Conservation (phyloP, 2,888 invertebrate species). For the Pristionchus entomophagus region DNA sequence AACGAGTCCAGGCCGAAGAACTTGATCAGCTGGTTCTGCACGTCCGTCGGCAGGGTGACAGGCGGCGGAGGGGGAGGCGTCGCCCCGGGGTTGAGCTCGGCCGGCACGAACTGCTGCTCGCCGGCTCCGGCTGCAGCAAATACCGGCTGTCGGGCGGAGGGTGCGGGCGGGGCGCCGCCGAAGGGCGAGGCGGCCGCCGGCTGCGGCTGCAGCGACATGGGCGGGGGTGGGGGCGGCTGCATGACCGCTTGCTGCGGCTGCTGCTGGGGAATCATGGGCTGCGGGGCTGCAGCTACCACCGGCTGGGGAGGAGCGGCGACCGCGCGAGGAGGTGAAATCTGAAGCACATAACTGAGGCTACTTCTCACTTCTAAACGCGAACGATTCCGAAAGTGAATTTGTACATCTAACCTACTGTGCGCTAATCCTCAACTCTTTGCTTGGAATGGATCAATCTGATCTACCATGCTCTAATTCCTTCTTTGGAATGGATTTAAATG, state of each 20-base stretch:
- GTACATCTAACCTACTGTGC: no score
- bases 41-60: slow-evolving; percentile 75
- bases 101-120: slow-evolving; percentile 58
- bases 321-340: slow-evolving; percentile 67
- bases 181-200: slow-evolving; percentile 50
- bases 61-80: slow-evolving; percentile 69
- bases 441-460: no score
- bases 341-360: no score
- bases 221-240: slow-evolving; percentile 53
- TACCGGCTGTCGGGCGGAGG: slow-evolving; percentile 51
- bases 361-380: no score
- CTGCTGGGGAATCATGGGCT: slow-evolving; percentile 51
- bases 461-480: no score
- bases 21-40: slow-evolving; percentile 75
- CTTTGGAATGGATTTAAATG: no score
- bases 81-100: slow-evolving; percentile 37
- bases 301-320: slow-evolving; percentile 52
- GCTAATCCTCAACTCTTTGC: no score
- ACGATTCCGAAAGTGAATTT: background rate
- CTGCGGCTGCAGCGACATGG: slow-evolving; percentile 58
- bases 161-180: slow-evolving; percentile 47
- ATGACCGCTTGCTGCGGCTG: no score
- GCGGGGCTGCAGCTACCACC: slow-evolving; percentile 48
- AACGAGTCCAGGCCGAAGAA: slow-evolving; percentile 76
- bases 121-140: slow-evolving; percentile 60